A percentile compares a stretch with the other conserved stretches of the same genome.
These are phyloP conservation scores for Drosophila mimetica DNA, from an alignment of 2,888 invertebrate species.

Conservation along the genomic window DNA sequence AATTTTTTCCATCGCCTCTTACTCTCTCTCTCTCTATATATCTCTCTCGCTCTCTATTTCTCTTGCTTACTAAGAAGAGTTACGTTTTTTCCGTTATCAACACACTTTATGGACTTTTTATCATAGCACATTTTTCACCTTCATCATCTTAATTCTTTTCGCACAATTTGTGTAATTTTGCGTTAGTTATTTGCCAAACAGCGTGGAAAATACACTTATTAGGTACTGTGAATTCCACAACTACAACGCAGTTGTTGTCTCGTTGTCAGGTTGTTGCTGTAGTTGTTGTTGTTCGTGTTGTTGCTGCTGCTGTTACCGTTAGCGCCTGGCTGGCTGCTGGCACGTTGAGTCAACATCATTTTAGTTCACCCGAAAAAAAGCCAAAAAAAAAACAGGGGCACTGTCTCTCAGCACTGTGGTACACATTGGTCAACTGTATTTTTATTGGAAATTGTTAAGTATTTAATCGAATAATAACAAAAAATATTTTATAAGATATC, in stretches of 20 bases:
- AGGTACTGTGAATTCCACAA: conserved; percentile 4
- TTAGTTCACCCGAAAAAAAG: conserved; percentile 44
- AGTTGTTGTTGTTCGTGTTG: conserved; percentile 12
- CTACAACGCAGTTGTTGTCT: conserved; percentile 33
- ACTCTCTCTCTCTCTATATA: not conserved
- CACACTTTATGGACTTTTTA: conserved; percentile 5
- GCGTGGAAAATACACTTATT: conserved; percentile 42
- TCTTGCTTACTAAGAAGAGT: conserved; percentile 12
- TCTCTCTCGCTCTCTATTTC: not conserved
- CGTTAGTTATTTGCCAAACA: conserved; percentile 31
- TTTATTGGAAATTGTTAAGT: too few species aligned
- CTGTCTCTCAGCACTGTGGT: conserved; percentile 14
- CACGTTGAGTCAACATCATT: conserved; percentile 50
- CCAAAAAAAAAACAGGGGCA: conserved; percentile 33
- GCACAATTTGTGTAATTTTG: conserved; percentile 30
- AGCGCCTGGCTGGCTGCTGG: conserved; percentile 50
- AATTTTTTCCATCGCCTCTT: conserved; percentile 15
- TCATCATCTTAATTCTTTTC: not conserved
- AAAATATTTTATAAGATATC: not conserved
- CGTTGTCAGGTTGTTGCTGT: conserved; percentile 52
- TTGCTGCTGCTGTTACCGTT: conserved; percentile 39
- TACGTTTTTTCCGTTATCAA: conserved; percentile 11
- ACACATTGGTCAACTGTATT: not conserved
- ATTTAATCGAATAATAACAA: not conserved
- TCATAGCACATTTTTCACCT: conserved; percentile 3